Evolutionary conservation across 2,113 vertebrate species (phyloP).

Genomic region (Reinhardtius hippoglossoides): DNA sequence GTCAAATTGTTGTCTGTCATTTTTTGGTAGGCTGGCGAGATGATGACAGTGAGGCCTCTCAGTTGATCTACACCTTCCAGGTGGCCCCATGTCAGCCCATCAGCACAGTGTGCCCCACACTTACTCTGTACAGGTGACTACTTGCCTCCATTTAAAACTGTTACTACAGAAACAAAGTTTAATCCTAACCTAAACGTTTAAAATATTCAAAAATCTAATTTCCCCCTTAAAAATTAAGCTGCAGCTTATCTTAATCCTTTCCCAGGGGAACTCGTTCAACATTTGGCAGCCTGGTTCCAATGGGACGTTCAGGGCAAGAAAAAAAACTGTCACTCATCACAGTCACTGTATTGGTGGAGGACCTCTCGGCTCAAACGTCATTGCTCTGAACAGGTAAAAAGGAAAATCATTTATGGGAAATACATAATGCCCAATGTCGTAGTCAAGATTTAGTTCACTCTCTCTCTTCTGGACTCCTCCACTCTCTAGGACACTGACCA

Average conservation of each 20-base stretch:
- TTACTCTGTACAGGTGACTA: conserved; percentile 81
- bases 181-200: neutral
- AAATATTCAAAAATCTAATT: neutral
- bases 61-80: conserved; percentile 83
- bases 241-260: neutral
- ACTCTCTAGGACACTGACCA: conserved; percentile 71
- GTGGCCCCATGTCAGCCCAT: conserved; percentile 67
- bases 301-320: conserved; percentile 54
- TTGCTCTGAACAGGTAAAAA: conserved; percentile 79
- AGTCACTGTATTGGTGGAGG: conserved; percentile 77
- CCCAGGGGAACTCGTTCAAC: conserved; percentile 77
- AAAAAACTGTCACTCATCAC: conserved; percentile 59
- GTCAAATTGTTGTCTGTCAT: neutral
- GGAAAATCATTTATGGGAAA: neutral
- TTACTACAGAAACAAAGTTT: neutral
- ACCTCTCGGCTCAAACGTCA: conserved; percentile 74
- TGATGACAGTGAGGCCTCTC: conserved; percentile 61
- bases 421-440: neutral
- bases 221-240: neutral
- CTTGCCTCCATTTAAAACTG: neutral
- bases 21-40: conserved; percentile 79
- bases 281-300: conserved; percentile 75
- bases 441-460: neutral
- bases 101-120: conserved; percentile 58
- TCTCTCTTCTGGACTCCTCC: neutral